Percentiles rank a stretch among this genome's conserved stretches.
Evolutionary conservation across 53 echinoderm and acorn worm genomes (phyloP).

Genomic region (Paracentrotus lividus): DNA sequence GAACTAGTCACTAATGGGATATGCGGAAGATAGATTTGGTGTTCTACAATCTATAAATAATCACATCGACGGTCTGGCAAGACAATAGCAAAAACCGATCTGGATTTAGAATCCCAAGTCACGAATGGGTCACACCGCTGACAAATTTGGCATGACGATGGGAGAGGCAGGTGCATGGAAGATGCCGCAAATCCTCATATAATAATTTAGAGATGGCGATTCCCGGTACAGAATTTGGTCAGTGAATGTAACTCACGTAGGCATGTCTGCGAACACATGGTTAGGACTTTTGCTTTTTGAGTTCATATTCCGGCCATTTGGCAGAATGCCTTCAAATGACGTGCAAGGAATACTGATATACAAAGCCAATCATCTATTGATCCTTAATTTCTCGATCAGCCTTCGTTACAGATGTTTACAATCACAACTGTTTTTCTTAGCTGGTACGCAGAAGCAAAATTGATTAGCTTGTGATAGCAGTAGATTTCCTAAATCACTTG

Average conservation of each 20-base stretch:
- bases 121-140: neutral
- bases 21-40: no score
- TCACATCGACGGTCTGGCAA: no score
- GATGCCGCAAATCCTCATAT: neutral
- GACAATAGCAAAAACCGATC: neutral
- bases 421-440: no score
- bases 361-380: no score
- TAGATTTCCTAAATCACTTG: no score
- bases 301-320: neutral
- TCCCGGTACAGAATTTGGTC: neutral
- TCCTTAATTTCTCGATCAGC: no score
- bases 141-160: neutral
- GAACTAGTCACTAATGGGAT: no score
- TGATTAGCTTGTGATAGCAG: no score
- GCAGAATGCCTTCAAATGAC: neutral
- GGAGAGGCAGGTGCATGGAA: neutral
- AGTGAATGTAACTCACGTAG: neutral
- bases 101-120: neutral
- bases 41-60: no score
- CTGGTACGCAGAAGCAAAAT: no score
- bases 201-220: no score
- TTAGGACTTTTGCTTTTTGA: neutral
- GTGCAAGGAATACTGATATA: neutral
- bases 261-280: conserved; percentile 15
- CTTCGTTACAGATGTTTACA: no score